These are phyloP conservation scores for Pristionchus japonicus DNA, from an alignment of 2,888 invertebrate species.

Conservation along the genomic window DNA sequence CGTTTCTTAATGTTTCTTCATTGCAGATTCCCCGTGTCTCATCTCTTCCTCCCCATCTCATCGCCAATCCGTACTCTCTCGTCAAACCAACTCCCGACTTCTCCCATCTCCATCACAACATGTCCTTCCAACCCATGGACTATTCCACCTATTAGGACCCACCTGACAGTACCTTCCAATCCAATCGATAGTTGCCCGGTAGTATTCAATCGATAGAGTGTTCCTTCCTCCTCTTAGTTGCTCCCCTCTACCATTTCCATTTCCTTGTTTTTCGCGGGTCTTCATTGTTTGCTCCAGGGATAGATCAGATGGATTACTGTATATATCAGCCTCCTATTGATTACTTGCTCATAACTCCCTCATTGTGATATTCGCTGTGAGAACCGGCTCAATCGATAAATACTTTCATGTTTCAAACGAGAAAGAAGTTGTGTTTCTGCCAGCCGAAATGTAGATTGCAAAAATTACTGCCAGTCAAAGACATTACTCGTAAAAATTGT, in stretches of 20 bases:
- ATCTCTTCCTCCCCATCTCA: not conserved
- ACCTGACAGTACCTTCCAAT: not conserved
- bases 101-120: not conserved
- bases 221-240: not conserved
- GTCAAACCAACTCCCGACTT: not conserved
- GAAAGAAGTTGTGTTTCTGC: not conserved
- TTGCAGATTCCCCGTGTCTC: conserved; percentile 19
- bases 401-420: not conserved
- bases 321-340: conserved; percentile 15
- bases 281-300: not conserved
- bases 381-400: conserved; percentile 13
- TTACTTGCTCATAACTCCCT: conserved; percentile 18
- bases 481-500: not conserved
- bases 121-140: not conserved
- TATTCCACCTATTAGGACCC: not conserved
- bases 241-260: not conserved
- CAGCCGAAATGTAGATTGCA: not conserved
- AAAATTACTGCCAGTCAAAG: not conserved
- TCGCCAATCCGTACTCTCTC: not conserved
- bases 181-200: conserved; percentile 12
- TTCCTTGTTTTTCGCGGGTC: conserved; percentile 16
- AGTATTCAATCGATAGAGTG: conserved; percentile 14
- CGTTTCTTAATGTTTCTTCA: not conserved
- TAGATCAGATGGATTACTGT: conserved; percentile 42
- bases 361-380: conserved; percentile 29